Evolutionary conservation across 2,797 vertebrate species (phyloP), one percentile per base, ranked within the genome.

Genomic region (Sebastes hubbsi): DNA sequence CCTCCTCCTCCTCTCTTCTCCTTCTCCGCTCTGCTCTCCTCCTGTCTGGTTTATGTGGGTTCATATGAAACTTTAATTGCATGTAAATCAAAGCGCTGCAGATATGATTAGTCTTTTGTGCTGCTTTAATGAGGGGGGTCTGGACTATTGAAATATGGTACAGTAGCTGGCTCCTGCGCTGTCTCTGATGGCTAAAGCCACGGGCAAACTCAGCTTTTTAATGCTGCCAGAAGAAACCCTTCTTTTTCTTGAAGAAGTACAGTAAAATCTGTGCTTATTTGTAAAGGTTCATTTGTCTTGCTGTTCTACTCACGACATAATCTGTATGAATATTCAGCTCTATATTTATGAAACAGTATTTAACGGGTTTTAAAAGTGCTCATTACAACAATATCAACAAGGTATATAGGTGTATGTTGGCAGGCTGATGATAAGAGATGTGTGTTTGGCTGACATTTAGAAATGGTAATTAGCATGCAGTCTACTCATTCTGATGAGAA

Each of bases 41-140:
- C 72, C 74, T 32, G 59, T 69, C 87, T 80, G 65, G 81, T 90
- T 90, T 91, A 90, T 93, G 88, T 87, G 77, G 82, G 79, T 87
- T 88, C 87, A 81, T 87, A 91, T 91, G 90, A 90, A 94, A 91
- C 89, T 94, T 94, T 90, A 93, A 94, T 93, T 93, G 87, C 90
- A 92, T 93, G 94, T 93, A 92, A 93, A 94, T 94, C 93, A 93
- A 93, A 91, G 91, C 78, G 36, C 88, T 83, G 86, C 89, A 86
- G 85, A 92, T 88, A 88, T 88, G 93, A 94, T 93, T 85, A 92
- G 89, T 88, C 93, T 88, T 92, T 91, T 92, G 91, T 94, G 87
- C 82, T 82, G 91, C 86, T 91, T 93, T 93, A 94, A 94, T 94
- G 89, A 94, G 87, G 68, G 65, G 69, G 82, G 83, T 84, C 88